Conservation (phyloP, 2,113 vertebrate genomes). For the Saccopteryx bilineata region DNA sequence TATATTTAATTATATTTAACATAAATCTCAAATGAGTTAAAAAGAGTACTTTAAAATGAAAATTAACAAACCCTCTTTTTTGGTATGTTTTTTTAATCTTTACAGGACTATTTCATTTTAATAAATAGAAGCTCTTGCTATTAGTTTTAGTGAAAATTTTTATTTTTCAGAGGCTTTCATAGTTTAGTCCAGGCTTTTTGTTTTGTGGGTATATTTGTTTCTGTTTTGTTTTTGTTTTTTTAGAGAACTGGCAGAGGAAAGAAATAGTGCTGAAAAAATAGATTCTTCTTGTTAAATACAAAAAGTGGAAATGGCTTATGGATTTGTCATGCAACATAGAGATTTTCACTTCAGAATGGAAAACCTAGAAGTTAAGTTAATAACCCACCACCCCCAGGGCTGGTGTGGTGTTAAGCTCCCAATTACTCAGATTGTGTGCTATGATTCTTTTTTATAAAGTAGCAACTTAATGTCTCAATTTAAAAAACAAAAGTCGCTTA, state of each 20-base stretch:
- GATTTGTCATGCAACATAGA: not conserved
- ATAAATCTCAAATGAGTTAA: not conserved
- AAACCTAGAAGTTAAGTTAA: slow-evolving; percentile 20
- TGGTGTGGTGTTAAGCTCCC: not conserved
- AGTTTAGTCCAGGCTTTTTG: not conserved
- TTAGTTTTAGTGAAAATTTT: slow-evolving; percentile 34
- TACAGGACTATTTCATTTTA: not conserved
- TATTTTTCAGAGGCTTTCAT: slow-evolving; percentile 22
- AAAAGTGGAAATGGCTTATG: not conserved
- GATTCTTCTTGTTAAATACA: not conserved
- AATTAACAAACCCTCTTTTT: not conserved
- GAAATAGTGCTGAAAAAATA: slow-evolving; percentile 33
- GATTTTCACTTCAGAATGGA: not conserved
- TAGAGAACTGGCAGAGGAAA: not conserved
- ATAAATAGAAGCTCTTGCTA: not conserved
- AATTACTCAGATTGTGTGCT: not conserved
- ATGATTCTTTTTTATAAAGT: not conserved
- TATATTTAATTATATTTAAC: not conserved
- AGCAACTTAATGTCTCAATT: not conserved
- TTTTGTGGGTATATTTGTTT: not conserved
- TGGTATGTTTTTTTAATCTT: not conserved
- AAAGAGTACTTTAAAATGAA: not conserved
- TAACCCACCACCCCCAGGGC: not conserved
- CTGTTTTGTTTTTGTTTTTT: not conserved
- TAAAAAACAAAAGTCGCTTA: not conserved